A percentile compares a stretch with the other conserved stretches of the same genome.
phyloP scores from a whole-genome alignment of 2,888 invertebrate genomes.

The Drosophila yooni region DNA sequence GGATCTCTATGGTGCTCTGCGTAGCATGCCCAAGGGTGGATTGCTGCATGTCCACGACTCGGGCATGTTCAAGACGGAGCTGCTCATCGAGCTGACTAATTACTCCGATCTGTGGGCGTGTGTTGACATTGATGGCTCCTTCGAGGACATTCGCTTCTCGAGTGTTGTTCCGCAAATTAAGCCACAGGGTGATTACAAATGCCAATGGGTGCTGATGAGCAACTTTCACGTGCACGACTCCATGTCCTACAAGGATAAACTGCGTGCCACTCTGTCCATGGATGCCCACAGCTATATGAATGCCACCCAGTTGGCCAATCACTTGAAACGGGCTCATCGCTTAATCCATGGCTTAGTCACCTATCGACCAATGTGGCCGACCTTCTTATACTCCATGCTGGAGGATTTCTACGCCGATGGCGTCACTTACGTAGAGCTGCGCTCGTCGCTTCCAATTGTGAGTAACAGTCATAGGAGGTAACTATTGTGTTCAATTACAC shows the following conservation, averaged over 20 bases:
- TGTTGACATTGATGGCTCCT: conserved; percentile 18
- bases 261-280: conserved; percentile 33
- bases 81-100: conserved; percentile 85
- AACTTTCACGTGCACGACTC: conserved; percentile 31
- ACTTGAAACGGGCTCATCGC: conserved; percentile 86
- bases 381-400: conserved; percentile 87
- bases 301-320: conserved; percentile 86
- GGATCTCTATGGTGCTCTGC: conserved; percentile 88
- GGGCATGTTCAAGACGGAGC: conserved; percentile 87
- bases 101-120: conserved; percentile 62
- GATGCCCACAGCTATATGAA: conserved; percentile 84
- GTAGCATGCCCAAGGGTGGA: conserved; percentile 90
- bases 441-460: conserved; percentile 87
- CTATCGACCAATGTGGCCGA: conserved; percentile 88
- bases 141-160: conserved; percentile 59
- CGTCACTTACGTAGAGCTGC: conserved; percentile 89
- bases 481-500: not conserved
- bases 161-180: conserved; percentile 18
- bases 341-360: conserved; percentile 86
- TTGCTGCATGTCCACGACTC: conserved; percentile 89
- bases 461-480: conserved; percentile 28
- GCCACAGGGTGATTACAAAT: conserved; percentile 35
- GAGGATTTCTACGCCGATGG: conserved; percentile 88
- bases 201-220: conserved; percentile 66
- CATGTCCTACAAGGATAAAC: conserved; percentile 84